phyloP scores from a whole-genome alignment of 2,797 vertebrate genomes.

The Trematomus bernacchii region DNA sequence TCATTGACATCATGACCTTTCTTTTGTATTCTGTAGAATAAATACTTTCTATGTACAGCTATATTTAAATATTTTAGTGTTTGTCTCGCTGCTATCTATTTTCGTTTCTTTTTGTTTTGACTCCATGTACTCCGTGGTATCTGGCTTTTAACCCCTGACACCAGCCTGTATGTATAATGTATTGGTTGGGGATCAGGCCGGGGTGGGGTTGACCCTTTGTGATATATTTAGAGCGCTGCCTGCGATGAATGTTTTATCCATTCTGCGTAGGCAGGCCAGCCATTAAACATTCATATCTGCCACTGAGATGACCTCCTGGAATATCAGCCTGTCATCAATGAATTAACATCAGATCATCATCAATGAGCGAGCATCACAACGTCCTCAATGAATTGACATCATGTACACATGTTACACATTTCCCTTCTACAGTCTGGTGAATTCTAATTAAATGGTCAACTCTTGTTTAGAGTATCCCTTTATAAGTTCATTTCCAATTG shows the following conservation, averaged over 20 bases:
- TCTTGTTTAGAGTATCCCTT: background rate
- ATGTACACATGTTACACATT: constrained; percentile 7
- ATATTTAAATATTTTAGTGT: background rate
- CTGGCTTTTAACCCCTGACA: constrained; percentile 71
- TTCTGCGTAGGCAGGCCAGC: constrained; percentile 77
- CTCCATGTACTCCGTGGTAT: constrained; percentile 36
- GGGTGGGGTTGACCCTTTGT: constrained; percentile 73
- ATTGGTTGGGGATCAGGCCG: constrained; percentile 52
- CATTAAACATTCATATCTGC: constrained; percentile 88
- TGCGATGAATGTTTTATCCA: constrained; percentile 86
- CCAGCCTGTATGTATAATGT: constrained; percentile 61
- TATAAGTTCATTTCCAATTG: background rate
- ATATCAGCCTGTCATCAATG: constrained; percentile 83
- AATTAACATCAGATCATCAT: constrained; percentile 71
- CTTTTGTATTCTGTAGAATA: background rate
- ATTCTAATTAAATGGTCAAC: background rate
- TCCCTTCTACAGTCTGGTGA: constrained; percentile 1
- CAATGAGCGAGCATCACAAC: constrained; percentile 54
- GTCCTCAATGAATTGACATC: constrained; percentile 27
- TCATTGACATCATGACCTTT: constrained; percentile 17
- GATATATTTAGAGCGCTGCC: constrained; percentile 84
- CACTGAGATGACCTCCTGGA: constrained; percentile 86
- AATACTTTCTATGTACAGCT: background rate
- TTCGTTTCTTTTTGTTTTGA: constrained; percentile 17
- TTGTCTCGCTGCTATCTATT: background rate